These are phyloP conservation scores for Fratercula arctica DNA, from an alignment of 2,797 vertebrate genomes.

Conservation along the genomic window DNA sequence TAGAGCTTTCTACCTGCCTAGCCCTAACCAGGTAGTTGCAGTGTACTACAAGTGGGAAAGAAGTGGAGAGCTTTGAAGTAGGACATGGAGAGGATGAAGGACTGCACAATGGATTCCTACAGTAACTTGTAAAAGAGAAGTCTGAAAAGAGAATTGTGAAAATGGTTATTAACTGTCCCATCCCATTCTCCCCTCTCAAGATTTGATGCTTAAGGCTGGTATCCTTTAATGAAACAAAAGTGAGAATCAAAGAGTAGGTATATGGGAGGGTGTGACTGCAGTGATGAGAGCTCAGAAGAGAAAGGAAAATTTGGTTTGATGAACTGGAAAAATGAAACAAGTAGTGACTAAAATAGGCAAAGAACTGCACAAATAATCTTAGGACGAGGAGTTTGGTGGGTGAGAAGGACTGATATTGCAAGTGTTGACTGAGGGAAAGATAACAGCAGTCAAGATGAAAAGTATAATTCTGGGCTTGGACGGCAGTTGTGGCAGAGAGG, in stretches of 20 bases:
- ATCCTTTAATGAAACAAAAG: background rate
- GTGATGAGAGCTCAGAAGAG: background rate
- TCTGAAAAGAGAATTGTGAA: background rate
- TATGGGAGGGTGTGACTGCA: background rate
- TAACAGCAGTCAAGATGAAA: background rate
- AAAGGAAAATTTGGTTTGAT: background rate
- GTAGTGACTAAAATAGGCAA: background rate
- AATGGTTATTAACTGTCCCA: background rate
- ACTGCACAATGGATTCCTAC: background rate
- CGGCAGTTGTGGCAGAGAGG: background rate
- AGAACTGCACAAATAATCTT: background rate
- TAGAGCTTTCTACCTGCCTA: background rate
- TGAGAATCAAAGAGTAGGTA: background rate
- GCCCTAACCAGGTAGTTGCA: background rate
- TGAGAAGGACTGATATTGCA: background rate
- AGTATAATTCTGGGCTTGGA: background rate
- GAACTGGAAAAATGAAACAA: background rate
- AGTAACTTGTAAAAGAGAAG: background rate
- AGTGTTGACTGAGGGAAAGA: background rate
- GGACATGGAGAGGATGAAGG: background rate
- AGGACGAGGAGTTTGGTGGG: background rate
- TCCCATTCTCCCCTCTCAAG: background rate
- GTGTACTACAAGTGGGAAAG: background rate
- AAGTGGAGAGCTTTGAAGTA: background rate
- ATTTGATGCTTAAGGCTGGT: background rate